Evolutionary conservation across 1,140 invertebrate species (phyloP).

Genomic region (Myzus persicae): DNA sequence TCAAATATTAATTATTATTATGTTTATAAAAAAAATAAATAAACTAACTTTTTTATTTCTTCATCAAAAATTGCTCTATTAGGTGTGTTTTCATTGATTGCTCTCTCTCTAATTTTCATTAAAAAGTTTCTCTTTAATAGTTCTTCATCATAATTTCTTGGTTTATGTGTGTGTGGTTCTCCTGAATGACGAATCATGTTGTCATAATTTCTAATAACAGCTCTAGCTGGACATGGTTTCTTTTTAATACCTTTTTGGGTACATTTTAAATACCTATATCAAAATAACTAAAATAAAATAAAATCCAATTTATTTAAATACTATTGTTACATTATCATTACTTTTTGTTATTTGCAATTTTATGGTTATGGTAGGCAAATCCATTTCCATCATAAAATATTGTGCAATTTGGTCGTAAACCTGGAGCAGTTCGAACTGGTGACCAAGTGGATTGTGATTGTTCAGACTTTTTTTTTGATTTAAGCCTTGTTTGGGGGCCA

Average conservation of each 20-base stretch:
- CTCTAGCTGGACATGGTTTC: slow-evolving; percentile 55
- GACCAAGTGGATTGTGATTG: slow-evolving; percentile 29
- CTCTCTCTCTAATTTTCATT: slow-evolving; percentile 53
- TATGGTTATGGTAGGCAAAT: slow-evolving; percentile 53
- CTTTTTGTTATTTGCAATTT: slow-evolving; percentile 54
- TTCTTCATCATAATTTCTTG: slow-evolving; percentile 54
- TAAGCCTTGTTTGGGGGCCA: slow-evolving; percentile 40
- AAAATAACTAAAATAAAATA: neutral
- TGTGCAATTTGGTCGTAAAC: slow-evolving; percentile 40
- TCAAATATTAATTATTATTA: neutral
- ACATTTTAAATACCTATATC: slow-evolving; percentile 48
- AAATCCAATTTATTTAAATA: neutral
- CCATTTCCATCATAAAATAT: slow-evolving; percentile 57
- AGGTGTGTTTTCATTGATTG: slow-evolving; percentile 39
- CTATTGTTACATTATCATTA: neutral
- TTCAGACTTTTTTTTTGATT: slow-evolving; percentile 16
- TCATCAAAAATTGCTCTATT: slow-evolving; percentile 57
- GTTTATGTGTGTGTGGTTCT: slow-evolving; percentile 48
- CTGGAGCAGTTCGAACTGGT: slow-evolving; percentile 51
- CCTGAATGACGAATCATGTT: slow-evolving; percentile 56
- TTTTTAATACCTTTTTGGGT: slow-evolving; percentile 56
- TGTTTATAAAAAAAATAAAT: neutral
- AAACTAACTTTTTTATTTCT: slow-evolving; percentile 53
- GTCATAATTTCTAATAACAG: slow-evolving; percentile 49
- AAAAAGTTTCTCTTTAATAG: slow-evolving; percentile 52